Evolutionary conservation across 2,113 vertebrate species (phyloP).

Genomic region (Gymnobelideus leadbeateri): DNA sequence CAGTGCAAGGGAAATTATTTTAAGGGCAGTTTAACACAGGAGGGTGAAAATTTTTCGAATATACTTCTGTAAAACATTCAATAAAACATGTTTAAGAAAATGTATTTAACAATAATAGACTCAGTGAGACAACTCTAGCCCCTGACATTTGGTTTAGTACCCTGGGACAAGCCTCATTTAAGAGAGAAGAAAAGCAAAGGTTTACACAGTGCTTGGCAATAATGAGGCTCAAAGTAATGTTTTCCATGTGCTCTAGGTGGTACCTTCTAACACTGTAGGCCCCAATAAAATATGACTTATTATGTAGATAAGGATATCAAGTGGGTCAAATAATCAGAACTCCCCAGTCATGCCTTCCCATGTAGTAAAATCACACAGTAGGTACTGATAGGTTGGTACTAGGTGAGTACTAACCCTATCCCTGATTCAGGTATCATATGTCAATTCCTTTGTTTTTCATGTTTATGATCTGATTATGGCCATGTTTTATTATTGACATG

Average conservation of each 20-base stretch:
- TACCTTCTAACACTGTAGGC: slow-evolving; percentile 18
- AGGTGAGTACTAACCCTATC: neutral
- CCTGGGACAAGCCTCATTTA: slow-evolving; percentile 16
- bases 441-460: neutral
- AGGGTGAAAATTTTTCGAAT: slow-evolving; percentile 31
- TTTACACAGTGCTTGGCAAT: slow-evolving; percentile 17
- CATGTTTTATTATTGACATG: neutral
- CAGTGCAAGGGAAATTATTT: slow-evolving; percentile 64
- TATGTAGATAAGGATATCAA: neutral
- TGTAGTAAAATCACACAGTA: neutral
- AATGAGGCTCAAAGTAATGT: slow-evolving; percentile 25
- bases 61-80: neutral
- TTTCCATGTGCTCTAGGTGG: slow-evolving; percentile 19
- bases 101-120: slow-evolving; percentile 46
- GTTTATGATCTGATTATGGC: neutral
- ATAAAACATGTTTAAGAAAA: slow-evolving; percentile 58
- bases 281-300: slow-evolving; percentile 11
- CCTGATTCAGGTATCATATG: neutral
- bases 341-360: neutral
- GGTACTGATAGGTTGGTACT: neutral
- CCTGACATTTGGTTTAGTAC: slow-evolving; percentile 53
- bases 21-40: slow-evolving; percentile 49
- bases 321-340: neutral
- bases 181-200: slow-evolving; percentile 21
- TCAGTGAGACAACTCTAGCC: slow-evolving; percentile 37